Base-by-base conservation (phyloP, 2,797 vertebrate genomes). In the Leptodactylus fallax region DNA sequence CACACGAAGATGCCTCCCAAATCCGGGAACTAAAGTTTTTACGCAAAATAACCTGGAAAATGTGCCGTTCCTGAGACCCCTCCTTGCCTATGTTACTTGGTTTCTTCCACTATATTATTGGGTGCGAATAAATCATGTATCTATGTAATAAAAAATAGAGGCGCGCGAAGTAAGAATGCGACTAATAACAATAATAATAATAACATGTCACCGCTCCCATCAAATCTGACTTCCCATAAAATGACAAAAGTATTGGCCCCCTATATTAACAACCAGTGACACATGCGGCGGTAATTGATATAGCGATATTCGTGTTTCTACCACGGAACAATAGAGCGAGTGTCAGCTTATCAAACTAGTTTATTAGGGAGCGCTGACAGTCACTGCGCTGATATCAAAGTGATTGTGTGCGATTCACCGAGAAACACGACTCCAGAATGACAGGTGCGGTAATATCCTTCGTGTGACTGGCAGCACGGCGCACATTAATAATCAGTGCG, bases 331-430 rank as follows among this genome's bases (percentile, higher is more conserved):
- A 84, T 84, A 47, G 7, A n/a, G 55, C 17, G 83, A 49, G 67
- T 84, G 83, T 84, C 83, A 84, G 53, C 83, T 76, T 84, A 76
- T 84, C 83, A 76, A 47, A 58, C 83, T 12, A 72, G 53, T 76
- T 84, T 72, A 84, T 84, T 84, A 84, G 69, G 72, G 83, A 27
- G 53, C 13, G 83, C 69, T 84, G 83, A 84, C 83, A 84, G 67
- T 58, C 83, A 72, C 55, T 11, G 23, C 12, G 36, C 82, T 17
- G 55, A 76, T 84, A 84, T 74, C 83, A 84, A 84, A 84, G 83
- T 60, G 83, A 84, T 60, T 76, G 69, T 76, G 19, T 74, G 69
- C 21, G 51, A 58, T 61, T 84, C 53, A 74, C 53, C 82, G 36
- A 71, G 56, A 83, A 71, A 84, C 82, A 58, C 56, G 55, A 27